Base-by-base conservation (phyloP, 37 sponge, comb jelly and placozoan genomes). In the Sycon ciliatum region DNA sequence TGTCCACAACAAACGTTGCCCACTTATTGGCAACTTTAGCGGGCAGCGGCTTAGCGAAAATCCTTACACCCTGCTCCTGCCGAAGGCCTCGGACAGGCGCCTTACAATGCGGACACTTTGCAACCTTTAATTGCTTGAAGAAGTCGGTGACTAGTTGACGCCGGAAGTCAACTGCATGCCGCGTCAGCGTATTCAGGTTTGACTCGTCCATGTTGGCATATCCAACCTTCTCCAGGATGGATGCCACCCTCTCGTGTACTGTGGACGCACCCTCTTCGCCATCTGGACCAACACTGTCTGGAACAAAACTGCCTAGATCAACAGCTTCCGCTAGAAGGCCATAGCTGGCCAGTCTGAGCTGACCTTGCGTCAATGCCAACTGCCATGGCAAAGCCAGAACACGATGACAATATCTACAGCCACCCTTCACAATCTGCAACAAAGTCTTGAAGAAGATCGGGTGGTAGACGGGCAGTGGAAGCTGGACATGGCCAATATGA, bases 401-500 rank as follows among this genome's bases (percentile, higher is more conserved):
- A 22, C 78, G 75, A 31, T 83, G 83, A 42, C 95, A 94, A 36
- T 55, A 68, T 74, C 69, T 83, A 56, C 90, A 89, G 3, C 82
- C 68, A 16, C 69, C 49, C 11, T 57, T 62, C 27, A 86, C 76
- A 0, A 89, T 49, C 30, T 71, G 75, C 52, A 79, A 84, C 18
- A 81, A 20, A 9, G 40, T 28, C 35, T 31, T 65, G 67, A 88
- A 95, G 83, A 85, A 88, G 13, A 91, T 24, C 0, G 98, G 98
- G 69, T 91, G 83, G 74, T 85, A 91, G 26, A 95, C 84, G 29
- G 93, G 93, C 9, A 95, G 76, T 1, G 92, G 98, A 0, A 95
- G 79, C 1, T 80, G 57, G n/a, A 95, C 88, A 68, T 95, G 98
- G 2, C 96, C 96, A 70, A 91, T 69, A 67, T 95, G 96, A 1